Base-by-base conservation (phyloP, 1,140 invertebrate genomes). In the Drosophila jambulina region DNA sequence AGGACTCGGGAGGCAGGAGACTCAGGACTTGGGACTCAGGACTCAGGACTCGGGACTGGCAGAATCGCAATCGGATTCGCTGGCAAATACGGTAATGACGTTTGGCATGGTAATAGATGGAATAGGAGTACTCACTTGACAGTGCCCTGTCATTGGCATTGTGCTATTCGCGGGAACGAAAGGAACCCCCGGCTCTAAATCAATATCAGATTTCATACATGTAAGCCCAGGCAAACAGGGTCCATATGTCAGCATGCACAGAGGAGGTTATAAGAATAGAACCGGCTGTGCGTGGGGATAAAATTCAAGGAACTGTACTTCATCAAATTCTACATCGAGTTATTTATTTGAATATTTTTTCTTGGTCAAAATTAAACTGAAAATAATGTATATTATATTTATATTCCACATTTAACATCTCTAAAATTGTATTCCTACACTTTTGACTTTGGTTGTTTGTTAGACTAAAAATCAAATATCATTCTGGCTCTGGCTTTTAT, bases 181-280 rank as follows among this genome's bases (percentile, higher is more conserved):
- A 17, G 32, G 29, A 53, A 54, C 32, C 29, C 53, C 27, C 23
- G 54, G 38, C n/a, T 36, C 29, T 9, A 42, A 71, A 56, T 72
- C 67, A 72, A 71, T 71, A 72, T 71, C 67, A 27, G 23, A 36
- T 72, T 72, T 59, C 34, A 68, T 38, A 45, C 43, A 68, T 68
- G 34, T 49, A 27, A 68, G 43, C 17, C 25, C 19, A 23, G 21
- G 21, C 43, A 40, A 67, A 68, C 25, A 42, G n/a, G 21, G 10
- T 49, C 43, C 42, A 48, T 65, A 49, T 68, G 61, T 48, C 27
- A n/a, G 19, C 5, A 15, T 0, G n/a, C 2, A 67, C 62, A 67
- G 21, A n/a, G 13, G 17, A 1, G 45, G 21, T 7, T 27, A 25
- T 6, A 17, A 42, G 7, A 51, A 32, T 67, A 40, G 27, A 0